Conservation (phyloP, 2,113 vertebrate species). For the Spermophilus dauricus region DNA sequence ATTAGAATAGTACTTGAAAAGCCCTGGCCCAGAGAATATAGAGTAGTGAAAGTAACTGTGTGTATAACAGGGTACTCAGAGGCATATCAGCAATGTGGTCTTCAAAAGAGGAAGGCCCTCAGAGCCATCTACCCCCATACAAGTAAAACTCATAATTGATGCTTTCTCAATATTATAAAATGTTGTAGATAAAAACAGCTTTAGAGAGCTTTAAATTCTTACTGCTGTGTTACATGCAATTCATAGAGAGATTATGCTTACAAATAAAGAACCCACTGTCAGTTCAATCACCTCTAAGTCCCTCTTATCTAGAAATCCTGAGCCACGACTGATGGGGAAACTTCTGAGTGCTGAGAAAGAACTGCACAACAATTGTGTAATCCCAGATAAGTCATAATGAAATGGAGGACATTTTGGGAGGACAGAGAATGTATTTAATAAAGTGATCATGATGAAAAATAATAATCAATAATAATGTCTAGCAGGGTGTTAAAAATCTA, state of each 20-base stretch:
- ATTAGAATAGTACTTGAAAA: slow-evolving; percentile 12
- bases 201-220: slow-evolving; percentile 50
- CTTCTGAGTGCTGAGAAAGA: slow-evolving; percentile 31
- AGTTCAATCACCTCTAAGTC: neutral
- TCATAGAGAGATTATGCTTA: neutral
- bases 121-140: neutral
- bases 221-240: neutral
- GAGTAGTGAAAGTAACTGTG: neutral
- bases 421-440: neutral
- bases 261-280: neutral
- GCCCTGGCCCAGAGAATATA: neutral
- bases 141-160: slow-evolving; percentile 52
- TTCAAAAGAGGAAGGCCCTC: slow-evolving; percentile 24
- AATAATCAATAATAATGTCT: neutral
- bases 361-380: neutral
- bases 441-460: neutral
- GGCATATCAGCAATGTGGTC: neutral
- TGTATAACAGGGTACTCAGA: neutral
- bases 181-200: slow-evolving; percentile 13
- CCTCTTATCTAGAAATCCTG: neutral
- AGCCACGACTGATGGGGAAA: neutral
- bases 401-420: neutral
- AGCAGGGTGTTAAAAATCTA: slow-evolving; percentile 33
- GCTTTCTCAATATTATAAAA: slow-evolving; percentile 40
- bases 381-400: neutral